Evolutionary conservation across 1,140 invertebrate species (phyloP).

Genomic region (Acarapis woodi): DNA sequence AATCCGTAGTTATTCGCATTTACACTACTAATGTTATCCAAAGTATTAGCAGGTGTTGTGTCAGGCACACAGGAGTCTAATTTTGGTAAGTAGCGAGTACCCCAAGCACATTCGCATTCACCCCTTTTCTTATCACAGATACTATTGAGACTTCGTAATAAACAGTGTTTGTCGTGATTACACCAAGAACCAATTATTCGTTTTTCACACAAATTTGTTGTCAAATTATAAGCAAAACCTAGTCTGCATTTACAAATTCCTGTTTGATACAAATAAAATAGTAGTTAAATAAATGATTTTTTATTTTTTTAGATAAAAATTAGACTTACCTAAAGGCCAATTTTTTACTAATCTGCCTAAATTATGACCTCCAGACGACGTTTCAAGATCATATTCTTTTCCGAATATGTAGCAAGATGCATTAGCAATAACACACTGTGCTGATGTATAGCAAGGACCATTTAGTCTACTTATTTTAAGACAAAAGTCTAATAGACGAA

Average conservation of each 20-base stretch:
- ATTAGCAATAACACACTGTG: conserved; percentile 1
- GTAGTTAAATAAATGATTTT: too few relatives aligned
- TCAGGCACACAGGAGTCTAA: too few relatives aligned
- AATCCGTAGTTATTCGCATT: background rate
- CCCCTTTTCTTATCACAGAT: background rate
- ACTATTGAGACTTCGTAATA: background rate
- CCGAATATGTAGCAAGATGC: conserved; percentile 4
- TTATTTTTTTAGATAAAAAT: too few relatives aligned
- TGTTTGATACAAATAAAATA: too few relatives aligned
- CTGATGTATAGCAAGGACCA: conserved; percentile 1
- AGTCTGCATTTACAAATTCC: conserved; percentile 2
- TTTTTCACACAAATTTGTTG: background rate
- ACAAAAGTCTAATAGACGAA: conserved; percentile 1
- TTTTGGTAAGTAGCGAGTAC: too few relatives aligned
- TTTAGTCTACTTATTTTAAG: background rate
- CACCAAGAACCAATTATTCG: conserved; percentile 2
- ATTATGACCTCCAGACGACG: conserved; percentile 1
- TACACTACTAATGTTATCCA: background rate
- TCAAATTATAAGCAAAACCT: background rate
- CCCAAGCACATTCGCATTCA: conserved; percentile 1
- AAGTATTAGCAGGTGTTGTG: background rate
- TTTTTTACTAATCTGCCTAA: conserved; percentile 1
- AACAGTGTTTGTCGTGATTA: conserved; percentile 1
- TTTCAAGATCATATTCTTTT: conserved; percentile 2
- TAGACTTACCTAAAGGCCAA: conserved; percentile 2